Evolutionary conservation across 2,888 invertebrate genomes (phyloP).

Genomic region (Hecatera dysodea): DNA sequence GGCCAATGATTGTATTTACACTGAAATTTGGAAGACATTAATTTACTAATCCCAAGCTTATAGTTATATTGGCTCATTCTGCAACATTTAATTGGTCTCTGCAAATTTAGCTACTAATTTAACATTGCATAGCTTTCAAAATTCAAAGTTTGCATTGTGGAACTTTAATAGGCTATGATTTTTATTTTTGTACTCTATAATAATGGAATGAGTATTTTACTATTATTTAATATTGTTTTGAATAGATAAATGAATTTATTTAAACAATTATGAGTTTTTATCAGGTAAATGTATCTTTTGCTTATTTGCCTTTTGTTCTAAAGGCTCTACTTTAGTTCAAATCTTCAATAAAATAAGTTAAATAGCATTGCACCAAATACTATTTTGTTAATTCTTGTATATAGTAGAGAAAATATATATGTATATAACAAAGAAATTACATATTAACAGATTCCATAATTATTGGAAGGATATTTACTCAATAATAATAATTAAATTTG

Average conservation of each 20-base stretch:
- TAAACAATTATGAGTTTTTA: not conserved
- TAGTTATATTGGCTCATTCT: constrained; percentile 57
- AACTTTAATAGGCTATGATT: not conserved
- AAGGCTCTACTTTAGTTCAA: not conserved
- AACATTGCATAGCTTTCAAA: not conserved
- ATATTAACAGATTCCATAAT: constrained; percentile 1
- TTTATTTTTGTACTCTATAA: constrained; percentile 7
- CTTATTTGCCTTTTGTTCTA: not conserved
- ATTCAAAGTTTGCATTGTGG: not conserved
- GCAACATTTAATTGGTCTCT: constrained; percentile 54
- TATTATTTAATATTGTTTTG: not conserved
- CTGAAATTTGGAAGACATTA: constrained; percentile 58
- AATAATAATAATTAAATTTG: constrained; percentile 35
- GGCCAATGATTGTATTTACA: constrained; percentile 57
- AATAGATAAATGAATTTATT: not conserved
- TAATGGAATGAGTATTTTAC: not conserved
- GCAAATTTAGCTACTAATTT: constrained; percentile 42
- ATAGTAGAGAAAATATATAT: no score
- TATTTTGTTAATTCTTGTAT: not conserved
- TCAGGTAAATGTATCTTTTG: not conserved
- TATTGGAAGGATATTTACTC: constrained; percentile 34
- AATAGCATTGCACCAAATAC: not conserved
- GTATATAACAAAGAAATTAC: not conserved
- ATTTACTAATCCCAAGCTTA: constrained; percentile 60
- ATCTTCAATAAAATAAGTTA: not conserved